Base-by-base conservation (phyloP, 2,797 vertebrate species). In the Gastrophryne carolinensis region DNA sequence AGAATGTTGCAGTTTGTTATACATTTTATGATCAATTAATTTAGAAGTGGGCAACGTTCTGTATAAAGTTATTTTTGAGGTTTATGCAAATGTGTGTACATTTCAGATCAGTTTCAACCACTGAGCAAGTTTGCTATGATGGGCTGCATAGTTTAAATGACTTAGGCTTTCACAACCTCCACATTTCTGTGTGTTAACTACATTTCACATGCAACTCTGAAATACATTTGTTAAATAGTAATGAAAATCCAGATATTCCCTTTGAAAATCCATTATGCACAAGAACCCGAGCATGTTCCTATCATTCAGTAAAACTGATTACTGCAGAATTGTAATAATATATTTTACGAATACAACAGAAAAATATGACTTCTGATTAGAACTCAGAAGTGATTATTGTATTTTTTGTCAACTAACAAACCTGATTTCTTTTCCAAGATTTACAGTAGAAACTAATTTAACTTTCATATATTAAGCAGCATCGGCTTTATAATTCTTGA, bases 11-110 rank as follows among this genome's bases (percentile, higher is more conserved):
- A 44, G 15, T 54, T 54, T 54, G 29, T 41, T 54, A 21, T 68
- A 3, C 6, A 39, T 23, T 57, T 69, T 53, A 57, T 30, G 35
- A 57, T n/a, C 17, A 44, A 23, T 35, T 53, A 74, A 74, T 74
- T 66, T 66, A 58, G 49, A 60, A 58, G 39, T 37, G 72, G 67
- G 72, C 63, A 67, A 49, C 49, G 54, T 30, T 75, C 63, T 62
- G 56, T 41, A 68, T 19, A 72, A 53, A 72, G 24, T 32, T 32
- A 63, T 57, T 30, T 53, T 23, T 35, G 12, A 17, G 56, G 64
- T 67, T 75, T 68, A 75, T 75, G 56, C 64, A 75, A 75, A 75
- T 68, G 53, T 53, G 54, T 75, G 73, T 41, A 68, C 68, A 75
- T 75, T 75, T n/a, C 63, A 47, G 44, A 67, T 68, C 64, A 41